A percentile compares a stretch with the other conserved stretches of the same genome.
phyloP scores from a whole-genome alignment of 2,888 invertebrate genomes.

The Argyra leucocephala region DNA sequence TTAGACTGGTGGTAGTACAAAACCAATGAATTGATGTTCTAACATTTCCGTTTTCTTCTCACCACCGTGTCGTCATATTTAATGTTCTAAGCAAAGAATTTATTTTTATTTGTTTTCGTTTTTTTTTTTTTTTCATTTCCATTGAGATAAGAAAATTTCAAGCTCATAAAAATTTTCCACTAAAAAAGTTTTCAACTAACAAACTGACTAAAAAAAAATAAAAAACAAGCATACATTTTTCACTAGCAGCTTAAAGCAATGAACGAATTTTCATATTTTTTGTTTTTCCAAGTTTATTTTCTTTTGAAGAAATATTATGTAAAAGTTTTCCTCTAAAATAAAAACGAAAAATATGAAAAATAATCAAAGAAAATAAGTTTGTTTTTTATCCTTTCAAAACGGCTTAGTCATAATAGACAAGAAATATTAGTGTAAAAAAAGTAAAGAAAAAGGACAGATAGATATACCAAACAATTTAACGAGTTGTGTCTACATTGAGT shows the following conservation, averaged over 20 bases:
- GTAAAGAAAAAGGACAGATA: too few relatives aligned
- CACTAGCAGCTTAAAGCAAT: not conserved
- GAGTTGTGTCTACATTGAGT: too few relatives aligned
- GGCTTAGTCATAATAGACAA: not conserved
- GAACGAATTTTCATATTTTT: not conserved
- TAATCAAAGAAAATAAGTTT: not conserved
- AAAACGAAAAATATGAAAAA: not conserved
- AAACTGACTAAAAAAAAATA: not conserved
- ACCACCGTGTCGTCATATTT: not conserved
- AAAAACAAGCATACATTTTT: not conserved
- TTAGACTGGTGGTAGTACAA: not conserved
- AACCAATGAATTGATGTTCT: not conserved
- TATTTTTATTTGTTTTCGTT: not conserved
- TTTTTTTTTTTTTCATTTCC: not conserved
- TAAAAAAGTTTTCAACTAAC: not conserved
- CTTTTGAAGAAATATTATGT: not conserved
- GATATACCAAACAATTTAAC: too few relatives aligned
- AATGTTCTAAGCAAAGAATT: not conserved
- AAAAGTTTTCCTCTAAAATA: not conserved
- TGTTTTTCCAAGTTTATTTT: not conserved
- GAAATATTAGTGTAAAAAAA: not conserved
- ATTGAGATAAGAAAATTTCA: not conserved
- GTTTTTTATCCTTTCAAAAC: not conserved
- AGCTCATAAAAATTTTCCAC: conserved; percentile 1
- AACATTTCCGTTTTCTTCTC: not conserved